Evolutionary conservation across 2,797 vertebrate species (phyloP), one percentile per base, ranked within the genome.

Genomic region (Mycteria americana): DNA sequence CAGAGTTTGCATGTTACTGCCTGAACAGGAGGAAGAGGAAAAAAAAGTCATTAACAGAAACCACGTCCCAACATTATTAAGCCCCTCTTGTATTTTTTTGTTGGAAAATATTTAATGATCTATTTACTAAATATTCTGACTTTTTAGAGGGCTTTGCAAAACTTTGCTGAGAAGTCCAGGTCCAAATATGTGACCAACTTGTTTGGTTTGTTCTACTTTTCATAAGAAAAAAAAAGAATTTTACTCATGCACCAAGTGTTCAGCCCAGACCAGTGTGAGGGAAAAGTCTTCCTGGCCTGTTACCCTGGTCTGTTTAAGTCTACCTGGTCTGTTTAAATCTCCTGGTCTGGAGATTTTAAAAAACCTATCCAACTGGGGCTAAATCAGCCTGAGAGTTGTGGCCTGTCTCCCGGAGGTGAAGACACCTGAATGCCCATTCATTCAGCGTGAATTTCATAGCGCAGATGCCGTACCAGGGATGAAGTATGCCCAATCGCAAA

Each of bases 1-100:
- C 92, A 93, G 91, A 97, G 85, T 95, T 96, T 0, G 2, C 79
- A 92, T 82, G 85, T 65, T 87, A 93, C 83, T 39, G 73, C 74
- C 88, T 60, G 64, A 97, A 90, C 68, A 87, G 59, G 51, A 93
- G 50, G 72, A 87, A 88, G 50, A 82, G 59, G 68, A 88, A 73
- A 95, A 82, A 60, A 70, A 62, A 91, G 75, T 81, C 65, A 89
- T 92, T 89, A 96, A 77, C 53, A 94, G 73, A 96, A 93, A 79
- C 21, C 27, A 85, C 8, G 8, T 43, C 45, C 83, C 60, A 60
- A 56, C 31, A 63, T 85, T 76, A 48, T 37, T 64, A 80, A 95
- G 72, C 73, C 8, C 19, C 11, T 78, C 35, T 56, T 56, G 24
- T 35, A 18, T n/a, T 70, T 62, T 72, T 73, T 51, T 33, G 3